phyloP scores from a whole-genome alignment of 2,113 vertebrate genomes.

The Notarius lentiginosus region DNA sequence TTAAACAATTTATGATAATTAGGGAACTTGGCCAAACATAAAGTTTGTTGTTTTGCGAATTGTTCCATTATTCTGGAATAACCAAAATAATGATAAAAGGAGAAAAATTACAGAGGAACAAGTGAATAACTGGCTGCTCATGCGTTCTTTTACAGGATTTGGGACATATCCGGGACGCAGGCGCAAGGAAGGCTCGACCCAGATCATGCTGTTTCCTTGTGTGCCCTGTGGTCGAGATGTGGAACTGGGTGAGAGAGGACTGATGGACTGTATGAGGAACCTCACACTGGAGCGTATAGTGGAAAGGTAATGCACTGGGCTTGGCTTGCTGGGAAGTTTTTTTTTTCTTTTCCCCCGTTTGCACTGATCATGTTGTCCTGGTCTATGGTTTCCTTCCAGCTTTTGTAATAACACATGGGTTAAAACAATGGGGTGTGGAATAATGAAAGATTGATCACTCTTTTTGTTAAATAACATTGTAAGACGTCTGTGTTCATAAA shows the following conservation, averaged over 20 bases:
- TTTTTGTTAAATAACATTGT: neutral
- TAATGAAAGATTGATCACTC: neutral
- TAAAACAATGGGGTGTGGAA: neutral
- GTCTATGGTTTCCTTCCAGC: neutral
- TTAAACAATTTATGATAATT: neutral
- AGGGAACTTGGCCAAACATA: neutral
- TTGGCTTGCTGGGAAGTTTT: neutral
- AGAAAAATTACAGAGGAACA: neutral
- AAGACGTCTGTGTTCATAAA: neutral
- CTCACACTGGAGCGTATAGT: constrained; percentile 93
- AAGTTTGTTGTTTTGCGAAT: neutral
- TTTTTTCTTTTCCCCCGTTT: neutral
- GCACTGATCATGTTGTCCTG: neutral
- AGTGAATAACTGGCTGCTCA: constrained; percentile 51
- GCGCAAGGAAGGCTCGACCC: constrained; percentile 76
- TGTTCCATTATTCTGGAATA: neutral
- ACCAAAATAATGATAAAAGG: neutral
- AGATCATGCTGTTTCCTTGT: constrained; percentile 85
- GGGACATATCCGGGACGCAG: constrained; percentile 88
- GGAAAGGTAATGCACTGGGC: constrained; percentile 79
- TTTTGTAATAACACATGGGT: neutral
- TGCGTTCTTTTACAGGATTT: constrained; percentile 65
- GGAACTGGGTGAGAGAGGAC: constrained; percentile 89
- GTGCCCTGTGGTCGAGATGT: constrained; percentile 84
- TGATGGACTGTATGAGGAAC: constrained; percentile 90